Evolutionary conservation across 2,113 vertebrate species (phyloP).

Genomic region (Pantherophis guttatus): DNA sequence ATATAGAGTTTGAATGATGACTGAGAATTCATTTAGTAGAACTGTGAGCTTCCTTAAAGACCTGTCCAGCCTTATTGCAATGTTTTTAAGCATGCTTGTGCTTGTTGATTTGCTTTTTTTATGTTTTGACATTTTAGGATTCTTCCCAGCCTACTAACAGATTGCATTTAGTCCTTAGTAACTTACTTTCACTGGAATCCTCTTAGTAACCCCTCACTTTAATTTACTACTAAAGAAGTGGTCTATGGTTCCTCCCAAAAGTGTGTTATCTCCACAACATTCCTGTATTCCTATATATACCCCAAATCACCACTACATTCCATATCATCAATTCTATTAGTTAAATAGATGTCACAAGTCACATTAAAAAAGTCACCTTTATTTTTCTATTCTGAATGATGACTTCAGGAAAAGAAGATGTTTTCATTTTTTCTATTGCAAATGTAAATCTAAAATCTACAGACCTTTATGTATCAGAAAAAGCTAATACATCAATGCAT

Average conservation of each 20-base stretch:
- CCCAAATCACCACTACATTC: neutral
- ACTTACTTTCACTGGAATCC: neutral
- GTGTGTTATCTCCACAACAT: neutral
- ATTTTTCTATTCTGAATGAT: neutral
- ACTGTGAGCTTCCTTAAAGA: neutral
- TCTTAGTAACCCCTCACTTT: neutral
- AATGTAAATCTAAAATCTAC: neutral
- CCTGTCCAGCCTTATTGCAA: neutral
- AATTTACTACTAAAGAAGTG: neutral
- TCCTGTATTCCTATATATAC: neutral
- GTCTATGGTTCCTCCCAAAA: neutral
- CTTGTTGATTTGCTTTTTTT: neutral
- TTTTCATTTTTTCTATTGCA: neutral
- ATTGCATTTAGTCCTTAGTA: neutral
- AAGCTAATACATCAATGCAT: neutral
- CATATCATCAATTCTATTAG: neutral
- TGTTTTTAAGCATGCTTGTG: neutral
- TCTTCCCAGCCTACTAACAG: neutral
- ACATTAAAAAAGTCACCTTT: neutral
- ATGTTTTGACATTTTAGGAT: neutral
- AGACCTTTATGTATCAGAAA: neutral
- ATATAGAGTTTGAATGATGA: neutral
- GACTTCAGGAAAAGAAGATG: neutral
- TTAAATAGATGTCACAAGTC: neutral
- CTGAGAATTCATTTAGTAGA: neutral